These are phyloP conservation scores for Acheta domesticus DNA, from an alignment of 2,888 invertebrate species.

Conservation along the genomic window DNA sequence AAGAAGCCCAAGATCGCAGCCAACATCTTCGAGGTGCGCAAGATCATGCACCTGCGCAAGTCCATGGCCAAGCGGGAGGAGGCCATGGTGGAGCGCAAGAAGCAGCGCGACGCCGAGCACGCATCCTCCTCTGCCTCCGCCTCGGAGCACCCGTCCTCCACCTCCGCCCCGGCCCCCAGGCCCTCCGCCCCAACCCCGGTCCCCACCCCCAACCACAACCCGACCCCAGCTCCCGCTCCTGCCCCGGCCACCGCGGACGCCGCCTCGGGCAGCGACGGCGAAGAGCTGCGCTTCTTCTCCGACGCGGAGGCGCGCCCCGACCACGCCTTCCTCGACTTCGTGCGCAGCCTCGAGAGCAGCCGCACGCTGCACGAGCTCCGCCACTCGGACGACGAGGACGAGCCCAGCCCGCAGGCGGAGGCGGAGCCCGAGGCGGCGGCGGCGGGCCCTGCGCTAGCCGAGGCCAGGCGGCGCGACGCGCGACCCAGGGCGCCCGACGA, in stretches of 20 bases:
- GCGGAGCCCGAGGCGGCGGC: too few relatives aligned
- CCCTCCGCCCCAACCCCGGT: not conserved
- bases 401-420: too few relatives aligned
- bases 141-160: not conserved
- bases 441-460: too few relatives aligned
- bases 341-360: not conserved
- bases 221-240: not conserved
- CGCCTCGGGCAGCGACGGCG: not conserved
- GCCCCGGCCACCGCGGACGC: not conserved
- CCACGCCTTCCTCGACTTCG: not conserved
- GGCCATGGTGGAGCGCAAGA: constrained; percentile 45
- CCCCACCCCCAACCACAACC: not conserved
- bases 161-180: not conserved
- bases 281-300: constrained; percentile 12
- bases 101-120: constrained; percentile 33
- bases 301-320: not conserved
- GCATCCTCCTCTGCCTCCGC: not conserved
- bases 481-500: too few relatives aligned
- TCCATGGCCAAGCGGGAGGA: constrained; percentile 60
- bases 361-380: too few relatives aligned
- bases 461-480: too few relatives aligned
- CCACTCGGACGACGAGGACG: not conserved
- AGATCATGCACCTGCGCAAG: constrained; percentile 63
- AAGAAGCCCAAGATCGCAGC: constrained; percentile 68
- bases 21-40: constrained; percentile 63